Conservation (phyloP, 2,888 invertebrate species). For the Rhagophthalmus giganteus region DNA sequence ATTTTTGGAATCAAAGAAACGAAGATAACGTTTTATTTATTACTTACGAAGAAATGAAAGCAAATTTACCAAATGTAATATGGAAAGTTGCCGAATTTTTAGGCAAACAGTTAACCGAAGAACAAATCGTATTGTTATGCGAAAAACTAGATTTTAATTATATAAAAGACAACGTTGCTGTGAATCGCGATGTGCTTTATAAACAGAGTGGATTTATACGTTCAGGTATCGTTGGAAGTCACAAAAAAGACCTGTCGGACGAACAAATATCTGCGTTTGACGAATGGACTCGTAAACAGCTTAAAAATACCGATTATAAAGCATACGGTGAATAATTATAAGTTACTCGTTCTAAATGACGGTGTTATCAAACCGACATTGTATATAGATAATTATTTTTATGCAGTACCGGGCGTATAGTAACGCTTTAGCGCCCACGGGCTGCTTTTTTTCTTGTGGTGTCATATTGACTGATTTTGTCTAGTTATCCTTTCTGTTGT, state of each 20-base stretch:
- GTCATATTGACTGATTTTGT: no score
- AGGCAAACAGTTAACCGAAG: neutral
- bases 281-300: neutral
- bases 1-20: slow-evolving; percentile 47
- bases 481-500: no score
- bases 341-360: no score
- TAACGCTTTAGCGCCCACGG: no score
- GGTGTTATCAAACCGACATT: no score
- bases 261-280: neutral
- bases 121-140: neutral
- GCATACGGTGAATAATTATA: neutral
- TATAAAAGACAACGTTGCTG: slow-evolving; percentile 58
- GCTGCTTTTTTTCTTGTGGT: no score
- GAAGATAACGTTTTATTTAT: slow-evolving; percentile 45
- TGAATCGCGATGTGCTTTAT: slow-evolving; percentile 40
- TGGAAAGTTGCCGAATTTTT: neutral
- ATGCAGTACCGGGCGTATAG: no score
- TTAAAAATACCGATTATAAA: neutral
- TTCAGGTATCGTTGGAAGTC: neutral
- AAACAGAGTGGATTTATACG: neutral
- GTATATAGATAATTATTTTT: no score
- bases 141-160: neutral
- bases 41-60: slow-evolving; percentile 43
- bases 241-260: neutral
- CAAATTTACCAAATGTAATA: slow-evolving; percentile 55